Conservation (phyloP, 2,113 vertebrate genomes). For the Calypte anna region DNA sequence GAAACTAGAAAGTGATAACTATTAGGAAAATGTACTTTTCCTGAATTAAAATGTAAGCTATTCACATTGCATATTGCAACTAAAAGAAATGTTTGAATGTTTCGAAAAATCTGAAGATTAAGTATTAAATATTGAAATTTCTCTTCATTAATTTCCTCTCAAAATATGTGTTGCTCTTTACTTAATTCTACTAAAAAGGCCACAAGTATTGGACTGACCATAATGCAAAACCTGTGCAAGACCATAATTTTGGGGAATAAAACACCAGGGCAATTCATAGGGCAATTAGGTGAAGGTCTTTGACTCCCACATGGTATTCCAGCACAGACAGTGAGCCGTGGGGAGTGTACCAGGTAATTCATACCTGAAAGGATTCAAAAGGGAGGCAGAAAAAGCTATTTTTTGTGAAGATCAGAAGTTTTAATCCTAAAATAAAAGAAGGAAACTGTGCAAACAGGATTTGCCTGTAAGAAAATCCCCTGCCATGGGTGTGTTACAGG, state of each 20-base stretch:
- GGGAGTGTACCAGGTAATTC: constrained; percentile 7
- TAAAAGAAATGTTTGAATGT: background rate
- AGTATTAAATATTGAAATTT: background rate
- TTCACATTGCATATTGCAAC: background rate
- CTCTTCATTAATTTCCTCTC: background rate
- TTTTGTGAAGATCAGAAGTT: constrained; percentile 1
- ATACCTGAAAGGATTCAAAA: background rate
- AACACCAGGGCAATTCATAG: background rate
- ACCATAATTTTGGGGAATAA: background rate
- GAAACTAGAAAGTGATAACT: background rate
- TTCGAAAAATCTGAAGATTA: background rate
- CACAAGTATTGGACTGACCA: background rate
- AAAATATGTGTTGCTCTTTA: accelerated
- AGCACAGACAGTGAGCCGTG: background rate
- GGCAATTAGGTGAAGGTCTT: background rate
- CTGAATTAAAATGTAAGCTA: background rate
- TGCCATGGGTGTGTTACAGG: background rate
- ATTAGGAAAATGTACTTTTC: background rate
- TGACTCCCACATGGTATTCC: constrained; percentile 15
- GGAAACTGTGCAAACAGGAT: constrained; percentile 38
- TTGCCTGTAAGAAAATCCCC: background rate
- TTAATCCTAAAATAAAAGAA: constrained; percentile 53
- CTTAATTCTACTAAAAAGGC: background rate
- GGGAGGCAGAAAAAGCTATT: background rate
- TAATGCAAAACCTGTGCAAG: background rate